Conservation (phyloP, 1,140 invertebrate genomes). For the Microvelia longipes region DNA sequence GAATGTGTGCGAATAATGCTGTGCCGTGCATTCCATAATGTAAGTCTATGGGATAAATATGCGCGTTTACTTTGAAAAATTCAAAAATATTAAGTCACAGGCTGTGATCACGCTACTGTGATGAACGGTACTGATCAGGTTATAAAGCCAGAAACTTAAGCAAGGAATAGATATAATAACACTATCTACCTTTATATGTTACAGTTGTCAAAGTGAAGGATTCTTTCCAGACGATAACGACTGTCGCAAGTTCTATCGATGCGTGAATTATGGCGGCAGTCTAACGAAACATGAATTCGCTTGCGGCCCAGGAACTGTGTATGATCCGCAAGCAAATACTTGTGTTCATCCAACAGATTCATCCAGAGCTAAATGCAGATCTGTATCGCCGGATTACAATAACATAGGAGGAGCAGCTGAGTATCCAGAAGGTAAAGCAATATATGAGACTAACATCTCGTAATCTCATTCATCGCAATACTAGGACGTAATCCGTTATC, state of each 20-base stretch:
- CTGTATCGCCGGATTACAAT: not conserved
- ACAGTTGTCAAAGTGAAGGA: conserved; percentile 38
- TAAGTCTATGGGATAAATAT: not conserved
- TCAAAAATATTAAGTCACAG: not conserved
- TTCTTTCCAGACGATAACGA: conserved; percentile 38
- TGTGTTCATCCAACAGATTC: conserved; percentile 51
- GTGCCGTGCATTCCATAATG: not conserved
- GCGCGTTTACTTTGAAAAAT: too few species aligned
- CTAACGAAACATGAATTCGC: conserved; percentile 41
- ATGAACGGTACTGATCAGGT: not conserved
- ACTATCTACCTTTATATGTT: conserved; percentile 13
- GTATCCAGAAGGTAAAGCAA: not conserved
- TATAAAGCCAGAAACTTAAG: not conserved
- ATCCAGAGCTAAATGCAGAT: conserved; percentile 31
- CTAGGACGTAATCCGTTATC: not conserved
- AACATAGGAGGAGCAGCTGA: not conserved
- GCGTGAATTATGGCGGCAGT: conserved; percentile 32
- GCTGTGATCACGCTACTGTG: not conserved
- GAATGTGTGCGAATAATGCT: not conserved
- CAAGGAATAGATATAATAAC: not conserved
- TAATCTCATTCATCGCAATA: not conserved
- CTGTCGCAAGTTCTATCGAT: conserved; percentile 41
- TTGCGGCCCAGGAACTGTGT: conserved; percentile 53
- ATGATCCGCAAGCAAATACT: conserved; percentile 42
- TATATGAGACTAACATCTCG: not conserved